Percentiles rank a stretch among this genome's conserved stretches.
Evolutionary conservation across 2,113 vertebrate genomes (phyloP).

Genomic region (Paracanthobrama guichenoti): DNA sequence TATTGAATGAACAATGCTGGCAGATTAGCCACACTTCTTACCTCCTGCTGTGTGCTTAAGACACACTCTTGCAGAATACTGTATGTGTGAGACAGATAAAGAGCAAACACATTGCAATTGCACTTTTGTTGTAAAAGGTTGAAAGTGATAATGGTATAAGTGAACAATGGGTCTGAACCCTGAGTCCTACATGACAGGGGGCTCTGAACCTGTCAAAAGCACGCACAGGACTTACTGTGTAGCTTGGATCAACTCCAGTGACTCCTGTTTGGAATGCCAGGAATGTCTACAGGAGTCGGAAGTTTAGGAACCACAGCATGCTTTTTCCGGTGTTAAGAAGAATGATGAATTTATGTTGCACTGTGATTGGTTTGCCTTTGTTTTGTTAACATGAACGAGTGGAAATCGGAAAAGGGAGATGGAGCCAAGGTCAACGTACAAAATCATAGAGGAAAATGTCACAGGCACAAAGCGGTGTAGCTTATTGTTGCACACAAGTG

Average conservation of each 20-base stretch:
- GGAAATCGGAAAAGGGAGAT: constrained; percentile 20
- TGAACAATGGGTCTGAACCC: constrained; percentile 45
- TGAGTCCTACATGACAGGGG: neutral
- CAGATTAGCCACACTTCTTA: constrained; percentile 24
- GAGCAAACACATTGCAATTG: neutral
- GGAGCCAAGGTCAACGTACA: neutral
- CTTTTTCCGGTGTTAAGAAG: constrained; percentile 47
- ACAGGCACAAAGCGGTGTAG: neutral
- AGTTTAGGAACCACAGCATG: constrained; percentile 43
- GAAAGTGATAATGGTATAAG: neutral
- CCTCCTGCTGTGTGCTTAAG: neutral
- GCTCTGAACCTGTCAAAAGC: constrained; percentile 34
- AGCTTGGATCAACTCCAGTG: constrained; percentile 50
- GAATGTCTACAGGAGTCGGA: constrained; percentile 59
- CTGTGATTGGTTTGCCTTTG: constrained; percentile 2
- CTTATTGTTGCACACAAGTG: constrained; percentile 49
- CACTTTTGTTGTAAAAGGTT: neutral
- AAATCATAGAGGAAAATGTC: constrained; percentile 29
- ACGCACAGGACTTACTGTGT: constrained; percentile 57
- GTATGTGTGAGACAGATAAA: neutral
- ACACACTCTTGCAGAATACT: neutral
- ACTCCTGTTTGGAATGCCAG: constrained; percentile 59
- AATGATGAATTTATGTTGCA: constrained; percentile 17
- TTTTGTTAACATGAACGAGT: constrained; percentile 29
- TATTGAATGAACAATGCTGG: neutral